Evolutionary conservation across 2,113 vertebrate species (phyloP).

Genomic region (Sorex fumeus): DNA sequence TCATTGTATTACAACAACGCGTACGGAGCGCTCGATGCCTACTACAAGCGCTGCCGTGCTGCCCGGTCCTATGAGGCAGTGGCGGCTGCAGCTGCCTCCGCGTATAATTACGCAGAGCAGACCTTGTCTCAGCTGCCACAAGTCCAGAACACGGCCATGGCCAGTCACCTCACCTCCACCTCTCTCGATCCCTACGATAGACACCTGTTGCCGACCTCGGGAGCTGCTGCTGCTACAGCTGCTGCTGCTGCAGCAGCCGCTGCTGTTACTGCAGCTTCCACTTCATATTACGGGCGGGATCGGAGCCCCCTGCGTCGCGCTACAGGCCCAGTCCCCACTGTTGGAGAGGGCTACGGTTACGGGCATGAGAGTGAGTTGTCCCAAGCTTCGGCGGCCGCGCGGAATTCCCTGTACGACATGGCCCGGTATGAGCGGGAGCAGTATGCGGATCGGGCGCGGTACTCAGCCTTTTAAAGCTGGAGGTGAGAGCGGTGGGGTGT

Average conservation of each 20-base stretch:
- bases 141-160: constrained; percentile 91
- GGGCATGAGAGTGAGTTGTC: constrained; percentile 90
- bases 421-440: constrained; percentile 93
- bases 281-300: constrained; percentile 95
- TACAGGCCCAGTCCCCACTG: constrained; percentile 88
- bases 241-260: constrained; percentile 84
- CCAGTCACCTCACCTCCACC: constrained; percentile 91
- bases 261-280: constrained; percentile 87
- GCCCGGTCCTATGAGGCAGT: constrained; percentile 89
- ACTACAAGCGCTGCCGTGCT: constrained; percentile 97
- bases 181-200: constrained; percentile 93
- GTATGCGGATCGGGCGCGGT: constrained; percentile 92
- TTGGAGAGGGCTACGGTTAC: constrained; percentile 93
- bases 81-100: constrained; percentile 89
- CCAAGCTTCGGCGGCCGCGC: constrained; percentile 90
- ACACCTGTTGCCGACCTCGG: constrained; percentile 92
- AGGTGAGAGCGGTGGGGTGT: constrained; percentile 87
- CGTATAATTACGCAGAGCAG: constrained; percentile 94
- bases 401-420: constrained; percentile 93
- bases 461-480: constrained; percentile 92
- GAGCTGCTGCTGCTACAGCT: constrained; percentile 86
- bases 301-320: constrained; percentile 96
- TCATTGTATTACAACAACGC: constrained; percentile 94
- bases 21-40: constrained; percentile 96
- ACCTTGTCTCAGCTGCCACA: constrained; percentile 93